These are phyloP conservation scores for Corythornis cristatus DNA, from an alignment of 2,113 vertebrate genomes.

Conservation along the genomic window DNA sequence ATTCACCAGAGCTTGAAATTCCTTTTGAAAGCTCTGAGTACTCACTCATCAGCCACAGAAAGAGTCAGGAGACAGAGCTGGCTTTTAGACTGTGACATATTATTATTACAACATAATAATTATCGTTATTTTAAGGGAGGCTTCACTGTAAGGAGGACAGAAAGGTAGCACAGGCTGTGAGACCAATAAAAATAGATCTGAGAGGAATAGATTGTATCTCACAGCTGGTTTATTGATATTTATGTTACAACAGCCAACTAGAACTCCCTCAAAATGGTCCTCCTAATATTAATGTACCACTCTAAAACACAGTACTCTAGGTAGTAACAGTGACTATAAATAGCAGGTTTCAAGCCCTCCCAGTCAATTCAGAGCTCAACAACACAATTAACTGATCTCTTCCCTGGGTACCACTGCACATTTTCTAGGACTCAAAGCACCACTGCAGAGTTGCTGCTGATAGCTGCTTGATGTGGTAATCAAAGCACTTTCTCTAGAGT, in stretches of 20 bases:
- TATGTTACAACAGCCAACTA: slow-evolving; percentile 22
- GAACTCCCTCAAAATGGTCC: slow-evolving; percentile 6
- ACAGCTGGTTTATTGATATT: slow-evolving; percentile 49
- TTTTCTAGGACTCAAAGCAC: neutral
- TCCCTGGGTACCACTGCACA: neutral
- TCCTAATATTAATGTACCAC: slow-evolving; percentile 17
- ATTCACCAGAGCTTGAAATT: slow-evolving; percentile 22
- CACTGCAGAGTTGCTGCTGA: slow-evolving; percentile 23
- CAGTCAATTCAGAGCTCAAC: slow-evolving; percentile 2
- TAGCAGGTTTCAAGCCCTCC: slow-evolving; percentile 5
- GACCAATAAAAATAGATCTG: slow-evolving; percentile 43
- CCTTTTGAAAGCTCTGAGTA: slow-evolving; percentile 13
- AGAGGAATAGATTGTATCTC: neutral
- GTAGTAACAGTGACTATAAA: slow-evolving; percentile 47
- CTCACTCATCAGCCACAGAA: neutral
- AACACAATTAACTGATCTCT: neutral
- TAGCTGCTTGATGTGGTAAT: slow-evolving; percentile 5
- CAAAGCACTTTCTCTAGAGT: slow-evolving; percentile 14
- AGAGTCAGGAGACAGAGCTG: neutral
- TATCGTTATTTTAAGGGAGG: slow-evolving; percentile 30
- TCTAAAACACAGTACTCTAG: slow-evolving; percentile 4
- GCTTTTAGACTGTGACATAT: slow-evolving; percentile 25
- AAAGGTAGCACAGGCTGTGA: slow-evolving; percentile 6
- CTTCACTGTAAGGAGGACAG: slow-evolving; percentile 6
- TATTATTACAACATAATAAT: slow-evolving; percentile 40